Conservation (phyloP, 2,113 vertebrate species). For the Pantherophis guttatus region DNA sequence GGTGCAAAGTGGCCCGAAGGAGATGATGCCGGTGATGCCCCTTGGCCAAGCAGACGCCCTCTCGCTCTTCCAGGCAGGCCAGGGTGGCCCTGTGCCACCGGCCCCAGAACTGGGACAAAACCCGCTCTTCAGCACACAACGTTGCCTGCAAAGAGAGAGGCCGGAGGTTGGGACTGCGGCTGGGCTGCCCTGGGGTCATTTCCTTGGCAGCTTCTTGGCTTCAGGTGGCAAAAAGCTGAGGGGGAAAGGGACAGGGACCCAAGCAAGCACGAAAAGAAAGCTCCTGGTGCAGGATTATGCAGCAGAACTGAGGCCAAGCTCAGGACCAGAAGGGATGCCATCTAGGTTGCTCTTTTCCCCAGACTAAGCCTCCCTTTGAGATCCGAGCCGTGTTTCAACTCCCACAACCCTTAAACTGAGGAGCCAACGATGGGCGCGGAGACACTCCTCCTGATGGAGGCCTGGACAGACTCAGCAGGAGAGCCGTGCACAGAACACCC, state of each 20-base stretch:
- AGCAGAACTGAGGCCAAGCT: background rate
- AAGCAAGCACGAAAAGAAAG: background rate
- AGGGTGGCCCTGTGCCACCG: conserved; percentile 68
- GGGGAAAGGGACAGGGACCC: background rate
- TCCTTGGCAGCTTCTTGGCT: background rate
- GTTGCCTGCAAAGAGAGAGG: conserved; percentile 70
- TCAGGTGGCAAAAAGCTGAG: background rate
- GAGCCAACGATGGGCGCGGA: rapidly evolving
- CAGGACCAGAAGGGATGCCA: background rate
- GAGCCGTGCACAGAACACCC: background rate
- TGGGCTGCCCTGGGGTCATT: background rate
- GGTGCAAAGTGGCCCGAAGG: conserved; percentile 52
- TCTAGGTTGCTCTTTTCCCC: background rate
- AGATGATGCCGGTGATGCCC: conserved; percentile 35
- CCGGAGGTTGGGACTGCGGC: background rate
- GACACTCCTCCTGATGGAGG: background rate
- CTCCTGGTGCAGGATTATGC: no score
- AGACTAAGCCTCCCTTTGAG: background rate
- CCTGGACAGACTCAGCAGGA: background rate
- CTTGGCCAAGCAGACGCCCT: conserved; percentile 43
- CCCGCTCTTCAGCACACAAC: conserved; percentile 69
- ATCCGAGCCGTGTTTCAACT: background rate
- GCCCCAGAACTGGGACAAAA: conserved; percentile 69
- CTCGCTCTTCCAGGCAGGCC: conserved; percentile 1
- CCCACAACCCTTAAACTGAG: background rate